Base-by-base conservation (phyloP, 1,140 invertebrate species). In the Trachelipus rathkii region DNA sequence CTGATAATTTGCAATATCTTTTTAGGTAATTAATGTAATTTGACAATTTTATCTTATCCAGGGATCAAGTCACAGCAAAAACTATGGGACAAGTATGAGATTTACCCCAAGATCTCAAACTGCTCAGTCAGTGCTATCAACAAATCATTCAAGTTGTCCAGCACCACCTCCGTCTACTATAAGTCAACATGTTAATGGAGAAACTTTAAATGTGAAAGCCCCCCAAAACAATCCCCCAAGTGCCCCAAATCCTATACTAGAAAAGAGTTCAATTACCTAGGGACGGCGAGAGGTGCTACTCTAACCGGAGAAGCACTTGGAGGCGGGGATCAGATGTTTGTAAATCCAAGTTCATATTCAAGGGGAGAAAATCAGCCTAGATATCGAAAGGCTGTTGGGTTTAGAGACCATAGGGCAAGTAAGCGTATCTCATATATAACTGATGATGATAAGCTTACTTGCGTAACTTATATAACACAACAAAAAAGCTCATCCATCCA, bases 211-310 rank as follows among this genome's bases (percentile, higher is more conserved):
- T 15, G 69, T 60, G 50, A 60, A 19, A 60, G 50, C 50, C 19
- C 50, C 50, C 50, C 50, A 60, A 60, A 60, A 60, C 19, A 60
- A 60, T 60, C 50, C 50, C 50, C 50, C 50, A 60, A 60, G 8
- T 60, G 74, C 74, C 23, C 73, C 77, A 13, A 78, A 74, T 44
- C 77, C 77, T 19, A 73, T 66, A 24, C 33, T 78, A 44, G 77
- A 78, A 21, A 74, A 78, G 53, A 78, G 43, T 50, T 78, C 77
- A 43, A 81, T 81, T 69, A 81, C 79, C 74, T 81, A 81, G 79
- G 79, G 79, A 66, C 77, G 79, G 79, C 79, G 79, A 68, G 79
- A 81, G 79, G 79, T 81, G 77, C 77, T 81, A 50, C 79, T 81
- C 74, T 81, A 81, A 81, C 79, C 50, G 50, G 50, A 60, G 50